These are phyloP conservation scores for Drosophila buzzatii DNA, from an alignment of 2,888 invertebrate species.

Conservation along the genomic window DNA sequence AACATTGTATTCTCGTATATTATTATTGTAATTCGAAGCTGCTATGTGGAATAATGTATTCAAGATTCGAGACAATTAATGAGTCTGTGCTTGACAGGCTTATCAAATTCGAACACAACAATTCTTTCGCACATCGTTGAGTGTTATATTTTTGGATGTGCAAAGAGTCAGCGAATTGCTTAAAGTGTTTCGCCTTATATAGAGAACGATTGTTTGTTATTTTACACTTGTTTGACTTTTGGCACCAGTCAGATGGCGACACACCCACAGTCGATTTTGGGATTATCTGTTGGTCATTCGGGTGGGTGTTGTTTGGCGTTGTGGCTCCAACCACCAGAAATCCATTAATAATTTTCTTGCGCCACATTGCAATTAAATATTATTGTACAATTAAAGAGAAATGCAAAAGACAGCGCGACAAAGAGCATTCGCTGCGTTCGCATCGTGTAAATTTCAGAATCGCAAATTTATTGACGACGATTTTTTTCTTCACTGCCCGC, in stretches of 20 bases:
- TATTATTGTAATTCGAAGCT: not conserved
- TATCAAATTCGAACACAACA: constrained; percentile 22
- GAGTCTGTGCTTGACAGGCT: constrained; percentile 3
- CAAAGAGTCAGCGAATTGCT: constrained; percentile 36
- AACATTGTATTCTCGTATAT: not conserved
- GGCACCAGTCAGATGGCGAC: constrained; percentile 34
- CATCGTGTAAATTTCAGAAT: constrained; percentile 52
- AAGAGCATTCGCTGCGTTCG: constrained; percentile 34
- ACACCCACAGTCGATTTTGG: constrained; percentile 55
- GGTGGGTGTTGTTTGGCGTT: constrained; percentile 38
- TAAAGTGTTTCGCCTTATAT: constrained; percentile 44
- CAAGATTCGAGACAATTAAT: not conserved
- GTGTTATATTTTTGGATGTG: constrained; percentile 37
- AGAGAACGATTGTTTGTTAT: constrained; percentile 47
- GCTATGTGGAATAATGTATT: not conserved
- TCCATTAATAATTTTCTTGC: constrained; percentile 61
- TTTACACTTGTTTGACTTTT: constrained; percentile 63
- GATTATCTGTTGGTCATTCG: constrained; percentile 47
- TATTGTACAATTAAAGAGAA: constrained; percentile 70
- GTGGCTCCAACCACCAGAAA: constrained; percentile 19
- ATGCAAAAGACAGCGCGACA: constrained; percentile 58
- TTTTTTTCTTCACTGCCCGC: constrained; percentile 50
- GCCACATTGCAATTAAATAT: constrained; percentile 70
- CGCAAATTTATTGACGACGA: constrained; percentile 63
- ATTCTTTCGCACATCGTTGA: constrained; percentile 54